Conservation (phyloP, 2,113 vertebrate genomes). For the Isichthys henryi region DNA sequence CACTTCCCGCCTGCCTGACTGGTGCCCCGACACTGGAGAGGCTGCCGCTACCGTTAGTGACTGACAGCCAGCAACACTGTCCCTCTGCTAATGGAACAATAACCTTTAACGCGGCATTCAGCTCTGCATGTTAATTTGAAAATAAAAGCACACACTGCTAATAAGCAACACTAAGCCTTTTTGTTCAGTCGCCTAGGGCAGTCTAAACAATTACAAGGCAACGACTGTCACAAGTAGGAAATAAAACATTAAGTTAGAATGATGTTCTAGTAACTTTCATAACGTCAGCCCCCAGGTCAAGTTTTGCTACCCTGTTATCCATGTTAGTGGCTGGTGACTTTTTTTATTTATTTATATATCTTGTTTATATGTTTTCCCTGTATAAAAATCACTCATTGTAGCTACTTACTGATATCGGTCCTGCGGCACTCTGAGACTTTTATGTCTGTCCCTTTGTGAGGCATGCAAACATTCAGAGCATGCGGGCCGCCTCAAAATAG, state of each 20-base stretch:
- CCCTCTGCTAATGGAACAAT: neutral
- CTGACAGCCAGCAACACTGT: neutral
- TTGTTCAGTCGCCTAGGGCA: neutral
- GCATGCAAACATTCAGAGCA: constrained; percentile 44
- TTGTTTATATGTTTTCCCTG: neutral
- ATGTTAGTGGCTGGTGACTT: neutral
- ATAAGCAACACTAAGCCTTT: neutral
- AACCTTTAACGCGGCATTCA: neutral
- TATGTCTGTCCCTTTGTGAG: constrained; percentile 31
- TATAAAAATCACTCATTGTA: neutral
- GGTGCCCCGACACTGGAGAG: neutral
- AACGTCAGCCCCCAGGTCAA: neutral
- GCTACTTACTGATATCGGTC: constrained; percentile 20
- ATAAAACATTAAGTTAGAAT: neutral
- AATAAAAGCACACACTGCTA: neutral
- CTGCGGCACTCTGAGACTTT: neutral
- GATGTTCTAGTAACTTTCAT: neutral
- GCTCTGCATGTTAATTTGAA: neutral
- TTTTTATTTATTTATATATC: neutral
- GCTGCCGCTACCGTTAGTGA: neutral
- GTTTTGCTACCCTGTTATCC: neutral
- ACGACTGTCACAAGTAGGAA: neutral
- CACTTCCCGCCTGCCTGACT: too few species aligned
- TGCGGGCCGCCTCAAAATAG: constrained; percentile 59
- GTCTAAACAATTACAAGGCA: neutral